Evolutionary conservation across 2,113 vertebrate species (phyloP).

Genomic region (Notothenia rossii): DNA sequence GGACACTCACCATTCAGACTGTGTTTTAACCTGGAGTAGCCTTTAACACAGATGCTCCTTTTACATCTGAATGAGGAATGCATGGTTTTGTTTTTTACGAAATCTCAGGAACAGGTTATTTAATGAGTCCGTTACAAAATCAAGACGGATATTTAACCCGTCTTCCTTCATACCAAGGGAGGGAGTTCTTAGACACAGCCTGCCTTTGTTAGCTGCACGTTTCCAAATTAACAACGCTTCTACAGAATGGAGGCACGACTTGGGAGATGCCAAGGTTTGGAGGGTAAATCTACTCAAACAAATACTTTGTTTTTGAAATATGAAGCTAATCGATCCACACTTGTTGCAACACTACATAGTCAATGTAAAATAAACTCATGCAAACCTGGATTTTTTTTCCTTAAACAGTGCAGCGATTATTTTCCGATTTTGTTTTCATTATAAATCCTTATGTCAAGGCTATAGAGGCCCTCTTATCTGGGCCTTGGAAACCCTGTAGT

Average conservation of each 20-base stretch:
- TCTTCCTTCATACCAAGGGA: neutral
- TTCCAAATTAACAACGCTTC: neutral
- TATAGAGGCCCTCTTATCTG: neutral
- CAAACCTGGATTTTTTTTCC: neutral
- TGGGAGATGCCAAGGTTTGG: neutral
- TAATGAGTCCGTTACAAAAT: neutral
- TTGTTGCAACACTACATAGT: neutral
- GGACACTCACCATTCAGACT: constrained; percentile 21
- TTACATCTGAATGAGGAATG: neutral
- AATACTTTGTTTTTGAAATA: neutral
- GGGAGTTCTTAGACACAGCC: constrained; percentile 1
- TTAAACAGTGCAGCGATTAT: neutral
- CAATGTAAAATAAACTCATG: neutral
- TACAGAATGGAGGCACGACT: neutral
- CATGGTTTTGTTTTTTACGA: neutral
- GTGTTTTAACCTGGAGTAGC: constrained; percentile 15
- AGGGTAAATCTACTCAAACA: neutral
- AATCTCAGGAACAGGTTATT: constrained; percentile 1
- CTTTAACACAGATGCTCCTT: neutral
- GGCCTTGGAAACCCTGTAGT: constrained; percentile 22
- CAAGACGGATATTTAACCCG: neutral
- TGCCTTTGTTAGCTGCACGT: constrained; percentile 16
- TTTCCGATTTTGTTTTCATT: neutral
- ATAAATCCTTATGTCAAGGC: neutral
- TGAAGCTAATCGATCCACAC: too few species aligned